These are phyloP conservation scores for Stenopsyche tienmushanensis DNA, from an alignment of 1,140 invertebrate species.

Conservation along the genomic window DNA sequence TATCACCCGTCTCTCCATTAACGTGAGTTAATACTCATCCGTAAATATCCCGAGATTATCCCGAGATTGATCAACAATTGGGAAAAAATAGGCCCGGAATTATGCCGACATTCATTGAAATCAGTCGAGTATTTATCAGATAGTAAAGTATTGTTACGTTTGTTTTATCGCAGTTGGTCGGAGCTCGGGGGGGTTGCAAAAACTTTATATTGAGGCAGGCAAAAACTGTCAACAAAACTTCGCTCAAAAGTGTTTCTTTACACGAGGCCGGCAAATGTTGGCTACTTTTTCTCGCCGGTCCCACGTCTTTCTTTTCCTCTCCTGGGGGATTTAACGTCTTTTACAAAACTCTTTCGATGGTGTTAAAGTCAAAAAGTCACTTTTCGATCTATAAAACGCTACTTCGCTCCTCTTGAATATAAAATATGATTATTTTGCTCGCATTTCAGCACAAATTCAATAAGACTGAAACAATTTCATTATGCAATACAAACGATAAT, in stretches of 20 bases:
- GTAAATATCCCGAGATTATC: neutral
- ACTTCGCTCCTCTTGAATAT: neutral
- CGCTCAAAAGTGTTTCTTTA: neutral
- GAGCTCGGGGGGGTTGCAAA: neutral
- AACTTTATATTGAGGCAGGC: conserved; percentile 20
- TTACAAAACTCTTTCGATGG: neutral
- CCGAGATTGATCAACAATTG: conserved; percentile 11
- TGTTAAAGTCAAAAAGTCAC: conserved; percentile 8
- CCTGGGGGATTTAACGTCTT: conserved; percentile 22
- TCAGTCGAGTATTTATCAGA: neutral
- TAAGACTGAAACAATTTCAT: no score
- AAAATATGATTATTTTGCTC: no score
- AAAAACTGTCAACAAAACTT: conserved; percentile 15
- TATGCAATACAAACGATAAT: no score
- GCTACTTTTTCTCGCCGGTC: neutral
- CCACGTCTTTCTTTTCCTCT: conserved; percentile 7
- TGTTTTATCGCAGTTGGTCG: neutral
- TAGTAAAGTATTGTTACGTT: neutral
- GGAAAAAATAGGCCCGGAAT: neutral
- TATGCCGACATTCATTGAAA: neutral
- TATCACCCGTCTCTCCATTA: conserved; percentile 13
- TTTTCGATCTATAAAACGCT: neutral
- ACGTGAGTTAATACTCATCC: conserved; percentile 14
- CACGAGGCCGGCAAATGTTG: conserved; percentile 16
- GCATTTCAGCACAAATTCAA: no score